Evolutionary conservation across 2,113 vertebrate genomes (phyloP), one percentile per base, ranked within the genome.

Genomic region (Pterocles orientalis): DNA sequence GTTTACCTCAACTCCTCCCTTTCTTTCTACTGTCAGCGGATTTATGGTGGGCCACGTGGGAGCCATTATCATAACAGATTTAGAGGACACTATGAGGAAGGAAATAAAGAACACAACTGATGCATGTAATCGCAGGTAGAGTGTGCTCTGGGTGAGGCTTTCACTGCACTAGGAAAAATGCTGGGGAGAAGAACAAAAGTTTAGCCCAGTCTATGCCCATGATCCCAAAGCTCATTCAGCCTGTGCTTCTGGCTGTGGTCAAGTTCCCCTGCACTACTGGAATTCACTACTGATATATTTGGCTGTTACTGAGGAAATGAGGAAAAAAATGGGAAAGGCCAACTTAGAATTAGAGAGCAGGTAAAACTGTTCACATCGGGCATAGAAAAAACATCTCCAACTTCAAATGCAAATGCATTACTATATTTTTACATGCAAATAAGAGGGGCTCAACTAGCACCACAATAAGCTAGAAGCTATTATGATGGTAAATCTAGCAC

Each of bases 1-100:
- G 0, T 5, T 3, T n/a, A 41, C 39, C n/a, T 16, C 20, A 76
- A 34, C 21, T 7, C 5, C 9, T 26, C 16, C 33, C 1, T 7
- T 61, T 54, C 73, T 33, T 82, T 50, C 28, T 36, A 50, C 13
- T 2, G 0, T 16, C 0, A 0, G 33, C 3, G 10, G 28, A 50
- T 57, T 34, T 56, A 34, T 18, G 34, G 28, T 16, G 34, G 57
- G 33, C 18, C 33, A 61, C n/a, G 19, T 1, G 4, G 57, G 12
- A 65, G 26, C n/a, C 19, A 58, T 34, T 51, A 57, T 10, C 19
- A 2, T 15, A 66, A 78, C 11, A 83, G 70, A 61, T n/a, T 0
- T 36, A 13, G 31, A 92, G 33, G 39, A 61, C 3, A 3, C 28
- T 51, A 9, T 7, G 8, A 60, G 7, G 31, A 86, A 61, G n/a